Percentiles rank a stretch among this genome's conserved stretches.
Evolutionary conservation across 2,797 vertebrate species (phyloP).

Genomic region (Gambusia yucatana): DNA sequence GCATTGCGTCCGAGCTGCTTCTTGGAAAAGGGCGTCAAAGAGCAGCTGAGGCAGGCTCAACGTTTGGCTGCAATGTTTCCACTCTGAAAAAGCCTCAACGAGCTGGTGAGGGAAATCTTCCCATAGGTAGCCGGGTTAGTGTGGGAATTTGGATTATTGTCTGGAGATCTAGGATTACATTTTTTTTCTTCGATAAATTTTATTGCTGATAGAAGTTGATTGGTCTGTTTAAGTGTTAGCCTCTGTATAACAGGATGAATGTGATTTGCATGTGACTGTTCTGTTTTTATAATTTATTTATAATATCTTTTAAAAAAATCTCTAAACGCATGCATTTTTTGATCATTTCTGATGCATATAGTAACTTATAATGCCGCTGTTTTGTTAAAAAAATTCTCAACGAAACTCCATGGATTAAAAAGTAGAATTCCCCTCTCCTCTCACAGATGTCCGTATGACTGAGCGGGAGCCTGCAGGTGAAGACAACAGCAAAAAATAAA

Average conservation of each 20-base stretch:
- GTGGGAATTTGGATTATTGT: constrained; percentile 10
- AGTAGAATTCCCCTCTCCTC: constrained; percentile 12
- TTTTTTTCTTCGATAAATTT: background rate
- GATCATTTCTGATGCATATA: background rate
- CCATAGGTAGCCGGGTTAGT: constrained; percentile 13
- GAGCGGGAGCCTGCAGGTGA: constrained; percentile 68
- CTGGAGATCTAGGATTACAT: background rate
- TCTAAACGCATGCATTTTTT: background rate
- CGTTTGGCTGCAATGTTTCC: constrained; percentile 68
- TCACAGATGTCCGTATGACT: constrained; percentile 77
- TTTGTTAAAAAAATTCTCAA: background rate
- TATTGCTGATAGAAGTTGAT: background rate
- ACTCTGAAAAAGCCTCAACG: constrained; percentile 40
- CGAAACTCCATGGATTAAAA: constrained; percentile 15
- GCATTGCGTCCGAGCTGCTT: constrained; percentile 57
- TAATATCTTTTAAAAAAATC: background rate
- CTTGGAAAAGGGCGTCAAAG: constrained; percentile 63
- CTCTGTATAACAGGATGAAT: background rate
- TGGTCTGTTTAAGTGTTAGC: background rate
- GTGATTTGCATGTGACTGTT: background rate
- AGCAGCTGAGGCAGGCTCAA: constrained; percentile 74
- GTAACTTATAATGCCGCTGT: too few relatives aligned
- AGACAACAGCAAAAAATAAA: constrained; percentile 49
- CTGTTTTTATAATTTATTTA: background rate
- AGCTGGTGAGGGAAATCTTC: constrained; percentile 23